Conservation (phyloP, 2,113 vertebrate species). For the Zosterops borbonicus region DNA sequence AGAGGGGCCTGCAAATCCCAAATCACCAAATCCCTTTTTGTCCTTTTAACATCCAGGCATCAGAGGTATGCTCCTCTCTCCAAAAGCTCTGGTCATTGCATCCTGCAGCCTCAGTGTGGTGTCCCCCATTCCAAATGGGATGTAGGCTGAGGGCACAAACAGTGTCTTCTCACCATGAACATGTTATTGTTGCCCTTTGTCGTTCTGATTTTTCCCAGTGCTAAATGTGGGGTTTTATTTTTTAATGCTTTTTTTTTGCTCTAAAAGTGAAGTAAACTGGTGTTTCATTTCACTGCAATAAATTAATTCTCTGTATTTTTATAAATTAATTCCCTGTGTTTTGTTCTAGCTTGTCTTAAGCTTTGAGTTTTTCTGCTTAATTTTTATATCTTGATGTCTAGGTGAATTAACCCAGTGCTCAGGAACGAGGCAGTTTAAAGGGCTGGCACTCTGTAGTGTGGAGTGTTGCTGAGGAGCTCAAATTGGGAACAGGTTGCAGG, state of each 20-base stretch:
- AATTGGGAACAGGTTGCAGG: background rate
- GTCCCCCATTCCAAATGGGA: too few relatives aligned
- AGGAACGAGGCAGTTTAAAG: background rate
- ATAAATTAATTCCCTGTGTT: background rate
- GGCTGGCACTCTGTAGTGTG: background rate
- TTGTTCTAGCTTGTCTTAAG: background rate
- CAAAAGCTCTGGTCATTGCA: background rate
- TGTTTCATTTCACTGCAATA: background rate
- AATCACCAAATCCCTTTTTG: background rate
- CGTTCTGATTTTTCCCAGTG: background rate
- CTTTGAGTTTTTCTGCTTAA: background rate
- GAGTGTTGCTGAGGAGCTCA: background rate
- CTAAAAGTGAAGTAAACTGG: background rate
- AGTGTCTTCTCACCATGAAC: background rate
- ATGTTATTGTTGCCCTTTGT: background rate
- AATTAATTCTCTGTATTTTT: background rate
- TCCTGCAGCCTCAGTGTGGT: background rate
- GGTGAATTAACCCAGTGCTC: background rate
- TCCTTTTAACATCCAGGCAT: background rate
- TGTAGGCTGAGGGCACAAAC: background rate
- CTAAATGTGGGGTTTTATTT: background rate
- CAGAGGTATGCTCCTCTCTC: background rate
- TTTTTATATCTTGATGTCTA: rapidly evolving
- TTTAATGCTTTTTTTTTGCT: rapidly evolving
- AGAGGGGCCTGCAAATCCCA: background rate